Base-by-base conservation (phyloP, 2,888 invertebrate genomes). In the Pachycephus smyrnensis region DNA sequence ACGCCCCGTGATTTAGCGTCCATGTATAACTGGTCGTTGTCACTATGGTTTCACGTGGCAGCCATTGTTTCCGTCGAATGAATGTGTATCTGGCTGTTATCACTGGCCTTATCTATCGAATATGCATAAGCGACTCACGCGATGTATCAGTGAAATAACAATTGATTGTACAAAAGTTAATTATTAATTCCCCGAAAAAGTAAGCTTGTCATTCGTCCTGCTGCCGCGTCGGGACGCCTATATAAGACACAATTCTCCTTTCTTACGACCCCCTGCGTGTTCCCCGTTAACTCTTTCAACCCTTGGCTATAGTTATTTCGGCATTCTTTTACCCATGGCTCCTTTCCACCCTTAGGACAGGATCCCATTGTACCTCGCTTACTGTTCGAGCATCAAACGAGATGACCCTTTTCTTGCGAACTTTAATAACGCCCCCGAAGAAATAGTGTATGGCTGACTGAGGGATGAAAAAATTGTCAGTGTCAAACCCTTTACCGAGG, bases 341-440 rank as follows among this genome's bases (percentile, higher is more conserved):
- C 6, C 12, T 55, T 55, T 55, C 23, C 23, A 23, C 23, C 23
- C 55, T 55, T 55, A 0, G 23, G 15, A 40, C 40, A 12, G 15
- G 55, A 55, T 55, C 71, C 71, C 71, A 71, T 71, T 71, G 71
- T 71, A 31, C 71, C 32, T 31, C 71, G 31, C 71, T 31, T 12
- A 33, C 31, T 12, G 71, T 71, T 71, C 15, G 71, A 71, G 71
- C 71, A 33, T 15, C 71, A 71, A 71, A 9, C 71, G 71, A 31
- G 71, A 31, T 71, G 71, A 31, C 71, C 71, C 71, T 71, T 71
- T 71, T 71, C 71, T 71, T 71, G 71, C 71, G 71, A 71, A 12
- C 31, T 71, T 71, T 71, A 71, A 71, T 71, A 71, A 31, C 71
- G 32, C 3, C 31, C 23, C 23, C 23, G 55, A 55, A 55, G 55